phyloP scores from a whole-genome alignment of 2,888 invertebrate species.

The Agrochola macilenta region DNA sequence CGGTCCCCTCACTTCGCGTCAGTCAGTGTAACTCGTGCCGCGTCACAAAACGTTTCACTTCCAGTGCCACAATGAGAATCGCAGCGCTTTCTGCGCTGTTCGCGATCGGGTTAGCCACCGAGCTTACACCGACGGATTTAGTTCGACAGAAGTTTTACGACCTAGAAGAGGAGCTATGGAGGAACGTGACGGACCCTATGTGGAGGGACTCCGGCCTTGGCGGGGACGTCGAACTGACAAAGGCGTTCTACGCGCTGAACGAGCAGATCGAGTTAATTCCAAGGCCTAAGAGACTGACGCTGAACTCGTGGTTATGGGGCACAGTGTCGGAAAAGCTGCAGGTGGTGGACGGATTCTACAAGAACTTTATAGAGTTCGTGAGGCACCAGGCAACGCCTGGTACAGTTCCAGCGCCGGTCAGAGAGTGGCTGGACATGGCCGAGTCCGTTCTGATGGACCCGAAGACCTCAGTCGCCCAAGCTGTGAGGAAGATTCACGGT shows the following conservation, averaged over 20 bases:
- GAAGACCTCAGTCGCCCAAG: conserved; percentile 89
- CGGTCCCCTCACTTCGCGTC: conserved; percentile 78
- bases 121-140: conserved; percentile 89
- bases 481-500: conserved; percentile 91
- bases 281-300: conserved; percentile 73
- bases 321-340: conserved; percentile 91
- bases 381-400: conserved; percentile 82
- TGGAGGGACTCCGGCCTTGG: conserved; percentile 82
- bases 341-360: conserved; percentile 92
- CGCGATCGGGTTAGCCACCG: conserved; percentile 75
- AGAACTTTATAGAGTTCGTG: conserved; percentile 92
- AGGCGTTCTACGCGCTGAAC: conserved; percentile 90
- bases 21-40: conserved; percentile 80
- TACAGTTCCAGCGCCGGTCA: conserved; percentile 81
- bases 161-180: conserved; percentile 90
- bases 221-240: conserved; percentile 91
- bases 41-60: conserved; percentile 74
- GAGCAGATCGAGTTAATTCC: conserved; percentile 85
- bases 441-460: conserved; percentile 92
- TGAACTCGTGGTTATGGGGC: conserved; percentile 92
- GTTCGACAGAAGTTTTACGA: conserved; percentile 91
- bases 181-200: conserved; percentile 82
- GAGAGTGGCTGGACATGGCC: conserved; percentile 91
- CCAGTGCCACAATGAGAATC: conserved; percentile 77
- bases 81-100: conserved; percentile 81